Percentiles rank a stretch among this genome's conserved stretches.
phyloP scores from a whole-genome alignment of 2,888 invertebrate species.

The Acronicta aceris region DNA sequence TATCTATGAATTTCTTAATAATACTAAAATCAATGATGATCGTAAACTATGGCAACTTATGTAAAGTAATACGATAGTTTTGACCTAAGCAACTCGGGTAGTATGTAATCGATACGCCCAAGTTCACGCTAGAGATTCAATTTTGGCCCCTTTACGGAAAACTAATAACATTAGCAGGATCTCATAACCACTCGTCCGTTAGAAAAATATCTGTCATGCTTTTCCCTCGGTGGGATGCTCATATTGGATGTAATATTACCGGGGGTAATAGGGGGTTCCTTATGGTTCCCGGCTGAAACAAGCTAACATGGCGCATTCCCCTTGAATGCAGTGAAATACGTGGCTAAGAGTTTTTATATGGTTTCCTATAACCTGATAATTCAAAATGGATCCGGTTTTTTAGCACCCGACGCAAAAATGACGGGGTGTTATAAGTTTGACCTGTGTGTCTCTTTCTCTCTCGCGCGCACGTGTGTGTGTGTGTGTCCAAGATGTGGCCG shows the following conservation, averaged over 20 bases:
- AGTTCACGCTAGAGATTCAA: conserved; percentile 25
- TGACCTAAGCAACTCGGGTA: conserved; percentile 3
- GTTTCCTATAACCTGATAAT: not conserved
- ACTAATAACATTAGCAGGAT: conserved; percentile 35
- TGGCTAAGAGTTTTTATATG: conserved; percentile 25
- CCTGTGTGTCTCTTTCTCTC: too few relatives aligned
- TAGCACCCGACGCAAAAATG: too few relatives aligned
- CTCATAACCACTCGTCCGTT: conserved; percentile 28
- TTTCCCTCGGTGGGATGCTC: conserved; percentile 26
- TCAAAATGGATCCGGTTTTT: too few relatives aligned
- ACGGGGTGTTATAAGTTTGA: too few relatives aligned
- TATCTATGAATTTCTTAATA: not conserved
- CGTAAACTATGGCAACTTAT: not conserved
- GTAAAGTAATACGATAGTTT: not conserved
- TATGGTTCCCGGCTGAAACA: not conserved
- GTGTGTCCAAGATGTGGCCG: too few relatives aligned
- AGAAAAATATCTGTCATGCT: conserved; percentile 38
- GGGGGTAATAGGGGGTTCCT: conserved; percentile 11
- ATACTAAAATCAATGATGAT: not conserved
- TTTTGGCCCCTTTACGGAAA: conserved; percentile 29
- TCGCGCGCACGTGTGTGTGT: too few relatives aligned
- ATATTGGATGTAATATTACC: conserved; percentile 37
- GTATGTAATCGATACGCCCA: conserved; percentile 23
- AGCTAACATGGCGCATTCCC: conserved; percentile 18
- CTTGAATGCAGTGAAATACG: conserved; percentile 17